These are phyloP conservation scores for Lasaia peninsularis DNA, from an alignment of 1,140 invertebrate species.

Conservation along the genomic window DNA sequence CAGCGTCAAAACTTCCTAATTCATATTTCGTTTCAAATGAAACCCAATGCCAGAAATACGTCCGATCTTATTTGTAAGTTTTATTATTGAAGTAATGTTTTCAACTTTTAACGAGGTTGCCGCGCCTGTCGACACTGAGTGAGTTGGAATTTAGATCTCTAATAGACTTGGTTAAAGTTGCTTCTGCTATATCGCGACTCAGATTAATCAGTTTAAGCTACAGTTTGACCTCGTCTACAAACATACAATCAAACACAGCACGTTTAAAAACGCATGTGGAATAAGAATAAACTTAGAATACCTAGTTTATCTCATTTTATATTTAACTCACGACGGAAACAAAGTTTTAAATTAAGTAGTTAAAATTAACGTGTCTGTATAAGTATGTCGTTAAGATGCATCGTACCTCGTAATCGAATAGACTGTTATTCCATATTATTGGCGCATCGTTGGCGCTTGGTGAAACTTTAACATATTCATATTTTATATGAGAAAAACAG, in stretches of 20 bases:
- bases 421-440: too few relatives aligned
- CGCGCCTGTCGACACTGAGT: background rate
- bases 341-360: too few relatives aligned
- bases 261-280: background rate
- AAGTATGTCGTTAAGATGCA: too few relatives aligned
- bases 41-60: background rate
- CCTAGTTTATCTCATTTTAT: too few relatives aligned
- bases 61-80: background rate
- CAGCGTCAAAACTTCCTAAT: background rate
- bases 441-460: too few relatives aligned
- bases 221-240: background rate
- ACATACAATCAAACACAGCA: background rate
- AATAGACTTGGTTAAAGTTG: conserved; percentile 47
- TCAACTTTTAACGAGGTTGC: conserved; percentile 5
- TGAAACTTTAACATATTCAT: too few relatives aligned
- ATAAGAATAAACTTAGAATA: background rate
- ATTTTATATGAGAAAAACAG: too few relatives aligned
- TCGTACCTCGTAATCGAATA: too few relatives aligned
- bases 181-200: conserved; percentile 33
- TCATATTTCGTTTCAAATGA: background rate
- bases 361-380: too few relatives aligned
- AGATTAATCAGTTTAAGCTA: conserved; percentile 25
- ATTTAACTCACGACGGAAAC: too few relatives aligned
- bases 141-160: conserved; percentile 36
- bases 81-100: background rate